Percentiles rank a stretch among this genome's conserved stretches.
These are phyloP conservation scores for Leucophenga montana DNA, from an alignment of 2,888 invertebrate species.

Conservation along the genomic window DNA sequence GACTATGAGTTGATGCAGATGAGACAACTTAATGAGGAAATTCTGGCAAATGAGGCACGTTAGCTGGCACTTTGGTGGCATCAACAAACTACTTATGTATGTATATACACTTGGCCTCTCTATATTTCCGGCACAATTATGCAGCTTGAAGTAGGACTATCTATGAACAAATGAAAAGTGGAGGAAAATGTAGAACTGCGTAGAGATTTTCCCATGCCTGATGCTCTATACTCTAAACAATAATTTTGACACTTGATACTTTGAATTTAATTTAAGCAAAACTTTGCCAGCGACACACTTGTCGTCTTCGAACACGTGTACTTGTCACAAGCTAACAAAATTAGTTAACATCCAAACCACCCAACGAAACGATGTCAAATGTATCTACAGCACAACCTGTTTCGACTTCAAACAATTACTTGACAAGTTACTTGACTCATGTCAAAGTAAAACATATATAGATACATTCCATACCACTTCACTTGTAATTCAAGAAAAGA, in stretches of 20 bases:
- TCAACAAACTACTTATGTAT: constrained; percentile 44
- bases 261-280: constrained; percentile 63
- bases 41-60: constrained; percentile 63
- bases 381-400: constrained; percentile 16
- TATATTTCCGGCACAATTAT: constrained; percentile 67
- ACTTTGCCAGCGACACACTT: constrained; percentile 18
- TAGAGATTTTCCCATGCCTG: constrained; percentile 6
- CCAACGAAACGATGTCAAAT: too few relatives aligned
- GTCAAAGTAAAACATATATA: constrained; percentile 5
- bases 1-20: not conserved
- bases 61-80: constrained; percentile 61
- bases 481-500: not conserved
- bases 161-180: not conserved
- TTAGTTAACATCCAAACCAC: constrained; percentile 41
- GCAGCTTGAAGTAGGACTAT: constrained; percentile 9
- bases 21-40: constrained; percentile 64
- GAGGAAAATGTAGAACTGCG: not conserved
- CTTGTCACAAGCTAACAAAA: constrained; percentile 66
- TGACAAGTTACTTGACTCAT: constrained; percentile 28
- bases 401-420: constrained; percentile 26
- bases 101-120: constrained; percentile 45
- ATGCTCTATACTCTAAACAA: constrained; percentile 34
- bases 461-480: not conserved
- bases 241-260: constrained; percentile 70
- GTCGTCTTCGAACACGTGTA: constrained; percentile 65